Evolutionary conservation across 2,888 invertebrate species (phyloP).

Genomic region (Lasius platythorax): DNA sequence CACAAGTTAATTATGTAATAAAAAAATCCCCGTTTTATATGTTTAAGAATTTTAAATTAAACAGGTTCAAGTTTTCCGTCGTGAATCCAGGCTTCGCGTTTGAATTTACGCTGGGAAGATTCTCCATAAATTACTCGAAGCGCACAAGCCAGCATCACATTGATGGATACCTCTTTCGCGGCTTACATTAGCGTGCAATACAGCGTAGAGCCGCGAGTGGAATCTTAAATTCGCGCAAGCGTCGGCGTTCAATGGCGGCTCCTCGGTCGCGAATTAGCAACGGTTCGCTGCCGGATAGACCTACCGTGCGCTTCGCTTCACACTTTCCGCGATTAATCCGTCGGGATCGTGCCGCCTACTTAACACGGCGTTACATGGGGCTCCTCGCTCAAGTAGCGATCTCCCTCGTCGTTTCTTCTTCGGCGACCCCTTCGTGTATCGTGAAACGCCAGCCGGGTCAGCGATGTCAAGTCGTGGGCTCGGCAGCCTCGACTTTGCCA

Average conservation of each 20-base stretch:
- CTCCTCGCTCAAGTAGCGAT: constrained; percentile 80
- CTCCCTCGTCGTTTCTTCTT: constrained; percentile 73
- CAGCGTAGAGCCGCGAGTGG: constrained; percentile 2
- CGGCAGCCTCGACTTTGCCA: constrained; percentile 76
- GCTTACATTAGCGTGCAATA: constrained; percentile 9
- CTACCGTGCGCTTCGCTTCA: constrained; percentile 72
- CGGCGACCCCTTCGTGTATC: constrained; percentile 81
- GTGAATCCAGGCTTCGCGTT: constrained; percentile 12
- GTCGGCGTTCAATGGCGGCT: constrained; percentile 42
- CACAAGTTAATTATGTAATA: background rate
- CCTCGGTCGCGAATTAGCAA: constrained; percentile 70
- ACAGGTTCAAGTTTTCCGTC: background rate
- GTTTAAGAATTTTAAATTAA: background rate
- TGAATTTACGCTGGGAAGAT: constrained; percentile 15
- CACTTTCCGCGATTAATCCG: constrained; percentile 83
- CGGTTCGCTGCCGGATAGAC: constrained; percentile 65
- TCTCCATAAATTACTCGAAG: constrained; percentile 35
- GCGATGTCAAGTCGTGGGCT: constrained; percentile 81
- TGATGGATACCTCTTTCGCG: constrained; percentile 34
- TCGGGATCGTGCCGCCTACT: constrained; percentile 77
- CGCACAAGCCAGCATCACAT: background rate
- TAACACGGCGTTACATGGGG: constrained; percentile 68
- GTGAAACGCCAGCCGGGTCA: constrained; percentile 80
- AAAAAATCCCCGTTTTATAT: background rate
- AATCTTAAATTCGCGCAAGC: constrained; percentile 54